Base-by-base conservation (phyloP, 2,113 vertebrate species). In the Dendrocopos noguchii region DNA sequence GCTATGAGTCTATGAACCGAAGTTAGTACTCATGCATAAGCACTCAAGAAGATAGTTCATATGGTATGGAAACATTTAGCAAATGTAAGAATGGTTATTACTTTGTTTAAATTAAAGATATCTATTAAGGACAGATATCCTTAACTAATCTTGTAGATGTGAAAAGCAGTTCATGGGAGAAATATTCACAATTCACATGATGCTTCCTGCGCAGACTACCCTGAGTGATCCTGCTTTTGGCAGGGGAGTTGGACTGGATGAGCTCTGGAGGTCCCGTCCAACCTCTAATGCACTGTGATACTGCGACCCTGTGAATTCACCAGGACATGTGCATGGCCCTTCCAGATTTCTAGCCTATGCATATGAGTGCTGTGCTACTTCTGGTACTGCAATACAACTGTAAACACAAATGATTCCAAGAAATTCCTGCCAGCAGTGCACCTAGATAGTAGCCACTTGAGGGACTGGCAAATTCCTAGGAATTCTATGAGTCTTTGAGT, bases 321-420 rank as follows among this genome's bases (percentile, higher is more conserved):
- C 42, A 44, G 42, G 42, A 44, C 42, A 44, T 44, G 10, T 15
- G 25, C 27, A 46, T 1, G 28, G 46, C 50, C 11, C 55, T 28
- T 88, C n/a, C 83, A 52, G 53, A 80, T 57, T 80, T 72, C 71
- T 82, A 25, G 31, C 56, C 61, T 33, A 89, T 31, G 60, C 16
- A 31, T 22, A 59, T 52, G 7, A 73, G 24, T 22, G 29, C 42
- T 50, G 29, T 57, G 71, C 31, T 76, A 50, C 28, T 84, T 42
- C 73, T 89, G 72, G 94, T 85, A 25, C 14, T n/a, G 53, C 42
- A 80, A 81, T 83, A 93, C 52, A 91, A 85, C 77, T 83, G 83
- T 74, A 75, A 87, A 80, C 79, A 80, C 76, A 55, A 18, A 20
- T 56, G 64, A 67, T 39, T 55, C 46, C 89, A 84, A 79, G 33